phyloP scores from a whole-genome alignment of 2,797 vertebrate genomes.

The Bucorvus abyssinicus region DNA sequence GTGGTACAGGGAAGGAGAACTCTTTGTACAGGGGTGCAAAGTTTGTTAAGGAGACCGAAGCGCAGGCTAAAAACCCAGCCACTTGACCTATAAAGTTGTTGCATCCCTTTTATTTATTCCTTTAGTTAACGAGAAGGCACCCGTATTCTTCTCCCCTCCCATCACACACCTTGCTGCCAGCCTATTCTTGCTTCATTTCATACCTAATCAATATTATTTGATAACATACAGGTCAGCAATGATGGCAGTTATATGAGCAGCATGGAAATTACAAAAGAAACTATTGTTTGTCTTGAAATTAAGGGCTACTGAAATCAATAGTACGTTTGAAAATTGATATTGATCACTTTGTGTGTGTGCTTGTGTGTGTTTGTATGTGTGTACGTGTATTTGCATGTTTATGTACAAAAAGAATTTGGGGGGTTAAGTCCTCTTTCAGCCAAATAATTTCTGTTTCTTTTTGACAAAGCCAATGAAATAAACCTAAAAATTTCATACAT shows the following conservation, averaged over 20 bases:
- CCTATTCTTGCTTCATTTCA: slow-evolving; percentile 49
- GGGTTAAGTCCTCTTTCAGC: not conserved
- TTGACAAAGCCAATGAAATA: slow-evolving; percentile 41
- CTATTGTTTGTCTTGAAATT: slow-evolving; percentile 78
- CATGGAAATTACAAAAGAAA: slow-evolving; percentile 77
- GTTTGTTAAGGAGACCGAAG: not conserved
- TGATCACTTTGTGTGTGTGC: slow-evolving; percentile 52
- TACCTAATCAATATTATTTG: slow-evolving; percentile 72
- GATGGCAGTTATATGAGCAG: slow-evolving; percentile 67
- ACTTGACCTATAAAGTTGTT: not conserved
- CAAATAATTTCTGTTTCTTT: slow-evolving; percentile 41
- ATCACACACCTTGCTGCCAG: not conserved
- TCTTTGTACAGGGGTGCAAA: not conserved
- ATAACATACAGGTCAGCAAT: slow-evolving; percentile 72
- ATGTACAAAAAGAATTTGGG: not conserved
- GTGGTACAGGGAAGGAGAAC: not conserved
- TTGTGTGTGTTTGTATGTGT: slow-evolving; percentile 9
- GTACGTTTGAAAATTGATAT: slow-evolving; percentile 78
- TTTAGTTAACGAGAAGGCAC: not conserved
- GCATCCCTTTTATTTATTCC: not conserved
- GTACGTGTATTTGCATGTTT: not conserved
- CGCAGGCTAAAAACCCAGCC: not conserved
- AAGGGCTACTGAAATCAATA: slow-evolving; percentile 75
- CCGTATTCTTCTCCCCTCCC: not conserved
- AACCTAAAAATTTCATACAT: slow-evolving; percentile 53